phyloP scores from a whole-genome alignment of 1,140 invertebrate genomes.

The Drosophila bocki region DNA sequence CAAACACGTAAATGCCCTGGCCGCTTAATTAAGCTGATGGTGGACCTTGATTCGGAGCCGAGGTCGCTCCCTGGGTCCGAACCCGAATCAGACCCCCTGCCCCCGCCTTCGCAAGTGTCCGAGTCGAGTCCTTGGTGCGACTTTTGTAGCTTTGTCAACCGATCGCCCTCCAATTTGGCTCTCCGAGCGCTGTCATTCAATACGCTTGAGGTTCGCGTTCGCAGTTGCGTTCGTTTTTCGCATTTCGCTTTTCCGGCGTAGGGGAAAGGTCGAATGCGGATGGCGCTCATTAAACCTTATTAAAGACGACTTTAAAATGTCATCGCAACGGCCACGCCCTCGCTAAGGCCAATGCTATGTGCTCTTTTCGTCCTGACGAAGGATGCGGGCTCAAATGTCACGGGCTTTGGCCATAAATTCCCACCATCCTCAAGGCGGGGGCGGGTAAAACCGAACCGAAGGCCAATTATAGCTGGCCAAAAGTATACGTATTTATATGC shows the following conservation, averaged over 20 bases:
- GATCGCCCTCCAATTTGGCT: conserved; percentile 68
- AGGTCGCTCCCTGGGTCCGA: conserved; percentile 56
- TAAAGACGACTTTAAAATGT: conserved; percentile 75
- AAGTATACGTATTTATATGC: conserved; percentile 16
- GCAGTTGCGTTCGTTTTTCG: conserved; percentile 2
- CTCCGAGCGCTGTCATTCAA: conserved; percentile 66
- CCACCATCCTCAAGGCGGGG: not conserved
- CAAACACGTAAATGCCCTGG: conserved; percentile 46
- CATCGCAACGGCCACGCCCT: conserved; percentile 50
- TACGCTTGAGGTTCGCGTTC: conserved; percentile 55
- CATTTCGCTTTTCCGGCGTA: conserved; percentile 8
- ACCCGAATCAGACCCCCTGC: not conserved
- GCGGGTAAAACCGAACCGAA: conserved; percentile 30
- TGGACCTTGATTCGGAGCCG: conserved; percentile 55
- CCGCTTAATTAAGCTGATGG: conserved; percentile 67
- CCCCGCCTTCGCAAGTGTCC: conserved; percentile 8
- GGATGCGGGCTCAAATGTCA: conserved; percentile 76
- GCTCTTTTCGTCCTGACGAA: conserved; percentile 50
- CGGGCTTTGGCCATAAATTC: conserved; percentile 64
- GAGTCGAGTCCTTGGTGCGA: conserved; percentile 42
- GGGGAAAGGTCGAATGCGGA: conserved; percentile 47
- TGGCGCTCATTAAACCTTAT: conserved; percentile 73
- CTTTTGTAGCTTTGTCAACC: conserved; percentile 64
- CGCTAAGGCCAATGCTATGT: conserved; percentile 3
- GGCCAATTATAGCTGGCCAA: conserved; percentile 45